Percentiles rank a stretch among this genome's conserved stretches.
Conservation (phyloP, 2,113 vertebrate species). For the Gulo gulo region DNA sequence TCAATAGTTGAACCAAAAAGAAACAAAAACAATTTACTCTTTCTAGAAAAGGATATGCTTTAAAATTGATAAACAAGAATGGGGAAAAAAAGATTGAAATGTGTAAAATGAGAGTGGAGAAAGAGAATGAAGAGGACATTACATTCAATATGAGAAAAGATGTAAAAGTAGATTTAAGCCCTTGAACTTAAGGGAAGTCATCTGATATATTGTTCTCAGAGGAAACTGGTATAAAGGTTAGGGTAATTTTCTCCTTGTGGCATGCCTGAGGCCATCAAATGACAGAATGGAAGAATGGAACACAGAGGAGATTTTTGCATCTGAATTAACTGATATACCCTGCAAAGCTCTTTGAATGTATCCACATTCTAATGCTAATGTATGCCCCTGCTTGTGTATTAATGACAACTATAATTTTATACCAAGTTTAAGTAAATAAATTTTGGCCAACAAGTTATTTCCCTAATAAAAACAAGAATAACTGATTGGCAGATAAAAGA, state of each 20-base stretch:
- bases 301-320: not conserved
- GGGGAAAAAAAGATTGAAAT: not conserved
- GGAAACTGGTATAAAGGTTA: not conserved
- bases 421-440: not conserved
- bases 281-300: not conserved
- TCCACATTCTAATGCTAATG: not conserved
- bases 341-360: not conserved
- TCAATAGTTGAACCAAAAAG: not conserved
- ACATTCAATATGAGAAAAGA: not conserved
- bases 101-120: not conserved
- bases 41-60: not conserved
- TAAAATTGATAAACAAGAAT: not conserved
- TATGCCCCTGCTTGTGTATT: not conserved
- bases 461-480: not conserved
- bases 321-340: not conserved
- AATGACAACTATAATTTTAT: not conserved
- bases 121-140: not conserved
- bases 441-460: not conserved
- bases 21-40: not conserved
- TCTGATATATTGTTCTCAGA: not conserved
- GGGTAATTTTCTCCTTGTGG: not conserved
- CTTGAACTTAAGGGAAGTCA: not conserved
- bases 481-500: not conserved
- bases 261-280: not conserved
- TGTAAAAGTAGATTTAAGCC: not conserved